A percentile compares a stretch with the other conserved stretches of the same genome.
These are phyloP conservation scores for Aleiodes leptofemur DNA, from an alignment of 2,888 invertebrate species.

Conservation along the genomic window DNA sequence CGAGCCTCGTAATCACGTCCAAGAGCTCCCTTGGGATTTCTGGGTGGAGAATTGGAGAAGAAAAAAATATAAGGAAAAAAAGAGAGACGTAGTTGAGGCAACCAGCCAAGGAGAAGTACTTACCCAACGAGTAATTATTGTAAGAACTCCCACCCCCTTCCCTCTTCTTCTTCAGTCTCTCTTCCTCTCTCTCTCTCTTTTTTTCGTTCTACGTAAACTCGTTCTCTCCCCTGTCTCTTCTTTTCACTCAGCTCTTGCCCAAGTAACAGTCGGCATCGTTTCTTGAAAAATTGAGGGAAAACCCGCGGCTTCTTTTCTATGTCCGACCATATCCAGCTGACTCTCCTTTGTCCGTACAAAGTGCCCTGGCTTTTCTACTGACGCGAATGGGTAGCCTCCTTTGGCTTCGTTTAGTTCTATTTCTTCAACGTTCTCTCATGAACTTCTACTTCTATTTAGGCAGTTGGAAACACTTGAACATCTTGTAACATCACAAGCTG, in stretches of 20 bases:
- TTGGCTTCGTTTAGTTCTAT: constrained; percentile 41
- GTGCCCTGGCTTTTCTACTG: constrained; percentile 39
- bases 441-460: constrained; percentile 5
- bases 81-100: constrained; percentile 36
- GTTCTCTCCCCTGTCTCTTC: neutral
- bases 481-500: constrained; percentile 19
- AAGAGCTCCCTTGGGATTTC: constrained; percentile 41
- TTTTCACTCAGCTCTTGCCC: constrained; percentile 6
- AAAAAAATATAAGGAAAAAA: neutral
- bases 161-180: neutral
- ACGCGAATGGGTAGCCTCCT: constrained; percentile 46
- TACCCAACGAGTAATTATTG: constrained; percentile 53
- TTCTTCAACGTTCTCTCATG: constrained; percentile 37
- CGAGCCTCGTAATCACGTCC: constrained; percentile 39
- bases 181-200: neutral
- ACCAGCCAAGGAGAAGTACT: constrained; percentile 45
- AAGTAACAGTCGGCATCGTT: constrained; percentile 22
- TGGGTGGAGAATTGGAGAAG: constrained; percentile 28
- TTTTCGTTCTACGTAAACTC: neutral
- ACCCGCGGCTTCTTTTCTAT: constrained; percentile 40
- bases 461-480: constrained; percentile 24
- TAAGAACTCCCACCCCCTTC: constrained; percentile 39
- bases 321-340: constrained; percentile 54
- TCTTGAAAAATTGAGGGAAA: constrained; percentile 25
- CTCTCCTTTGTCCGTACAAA: constrained; percentile 52